Evolutionary conservation across 2,888 invertebrate species (phyloP), one percentile per base, ranked within the genome.

Genomic region (Dexiosoma caninum): DNA sequence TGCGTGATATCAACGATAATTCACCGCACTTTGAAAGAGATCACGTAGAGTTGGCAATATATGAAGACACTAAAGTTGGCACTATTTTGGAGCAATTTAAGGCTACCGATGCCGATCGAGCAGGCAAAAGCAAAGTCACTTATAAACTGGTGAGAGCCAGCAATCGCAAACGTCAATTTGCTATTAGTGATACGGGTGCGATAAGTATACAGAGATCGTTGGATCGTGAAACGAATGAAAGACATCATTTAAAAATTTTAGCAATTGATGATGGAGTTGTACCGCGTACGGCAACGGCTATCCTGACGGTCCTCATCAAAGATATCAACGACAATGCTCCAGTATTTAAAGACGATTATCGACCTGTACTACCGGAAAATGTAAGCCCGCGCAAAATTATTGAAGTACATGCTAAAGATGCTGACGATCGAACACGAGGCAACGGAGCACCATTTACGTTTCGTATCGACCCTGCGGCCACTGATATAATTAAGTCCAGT

Each of bases 1-100:
- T 99, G 83, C 93, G 96, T 71, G 98, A 99, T 90, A 96, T 96
- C 85, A 98, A 98, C 91, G 98, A 99, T 92, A 98, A 98, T 92
- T 96, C 96, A 90, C 98, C 98, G 10, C 95, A 95, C 85, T 98
- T 97, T 89, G 97, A 97, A 87, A 93, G 95, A 79, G 96, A 97
- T 40, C 97, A 97, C 89, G 96, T 98, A 86, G 97, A 96, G 91
- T 95, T 95, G 10, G 94, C 95, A 53, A 96, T 97, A 3, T 95
- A 94, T 87, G 98, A 98, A 91, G 97, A 98, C 89, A 96, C 97
- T 10, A 94, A 95, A 88, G 94, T 97, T 78, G 98, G 97, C 19
- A 96, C 96, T 85, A 94, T 94, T 82, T 91, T 99, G 83, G 97
- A 98, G 89, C 96, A 96, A 8, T 98, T 98, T 90, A 95, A 95